Evolutionary conservation across 2,888 invertebrate genomes (phyloP), one percentile per base, ranked within the genome.

Genomic region (Mythimna albipuncta): DNA sequence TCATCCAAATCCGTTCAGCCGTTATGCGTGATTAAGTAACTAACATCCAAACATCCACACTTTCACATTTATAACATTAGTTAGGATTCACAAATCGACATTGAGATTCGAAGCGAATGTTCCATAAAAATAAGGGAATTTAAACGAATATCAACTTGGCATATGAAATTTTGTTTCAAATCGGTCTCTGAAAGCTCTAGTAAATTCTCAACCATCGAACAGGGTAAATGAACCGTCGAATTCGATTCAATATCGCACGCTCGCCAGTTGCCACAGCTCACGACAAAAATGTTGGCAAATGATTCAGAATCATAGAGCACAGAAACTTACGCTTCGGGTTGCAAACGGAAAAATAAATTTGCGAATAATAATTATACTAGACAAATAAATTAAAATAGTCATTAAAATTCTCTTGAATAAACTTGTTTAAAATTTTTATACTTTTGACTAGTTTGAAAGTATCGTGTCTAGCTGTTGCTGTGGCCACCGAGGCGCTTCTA

Each of bases 221-320:
- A 6, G 26, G 41, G 44, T 6, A 57, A 82, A 79, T 77, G 83
- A 72, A 68, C 38, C 65, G 62, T 69, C 26, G 61, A 82, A 77
- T 77, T 72, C 50, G 64, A 69, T 82, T 61, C 41, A 69, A 67
- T 63, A 72, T 70, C 41, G 58, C 69, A 72, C 74, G 65, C 54
- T 68, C 44, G 44, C 62, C 65, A 63, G 32, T 64, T 16, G 75
- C 62, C 54, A n/a, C 54, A 32, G 32, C 16, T 69, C 16, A 54
- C 64, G n/a, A 64, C 55, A 57, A 71, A 70, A 79, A 69, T 64
- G 62, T 69, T 69, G 44, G 41, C 52, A 69, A 82, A 78, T 66
- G 63, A 66, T 59, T 64, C 64, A 64, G 44, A 58, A 77, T 41
- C 26, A 55, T 13, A 55, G 55, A 55, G 13, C 13, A 13, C 13